Percentiles rank a stretch among this genome's conserved stretches.
These are phyloP conservation scores for Schizopygopsis malacanthus DNA, from an alignment of 2,797 vertebrate species.

Conservation along the genomic window DNA sequence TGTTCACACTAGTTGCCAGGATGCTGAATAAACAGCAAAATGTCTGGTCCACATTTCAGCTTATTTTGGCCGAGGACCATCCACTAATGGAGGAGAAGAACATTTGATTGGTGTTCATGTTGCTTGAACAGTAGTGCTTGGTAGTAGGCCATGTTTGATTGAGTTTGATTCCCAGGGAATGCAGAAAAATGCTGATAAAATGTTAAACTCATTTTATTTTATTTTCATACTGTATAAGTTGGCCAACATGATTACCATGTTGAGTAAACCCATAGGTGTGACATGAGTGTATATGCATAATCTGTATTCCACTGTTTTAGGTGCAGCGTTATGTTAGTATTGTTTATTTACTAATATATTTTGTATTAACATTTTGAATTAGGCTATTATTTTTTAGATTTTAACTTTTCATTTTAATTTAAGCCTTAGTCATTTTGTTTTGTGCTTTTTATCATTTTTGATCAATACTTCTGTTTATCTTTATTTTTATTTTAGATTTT, in stretches of 20 bases:
- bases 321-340: neutral
- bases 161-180: neutral
- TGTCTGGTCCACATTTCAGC: neutral
- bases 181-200: neutral
- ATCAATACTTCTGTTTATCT: neutral
- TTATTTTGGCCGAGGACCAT: neutral
- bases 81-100: slow-evolving; percentile 3
- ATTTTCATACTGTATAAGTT: neutral
- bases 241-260: neutral
- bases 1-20: neutral
- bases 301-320: neutral
- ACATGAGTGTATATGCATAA: neutral
- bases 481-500: neutral
- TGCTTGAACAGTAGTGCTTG: slow-evolving; percentile 50
- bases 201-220: neutral
- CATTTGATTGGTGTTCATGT: neutral
- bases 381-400: neutral
- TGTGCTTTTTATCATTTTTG: neutral
- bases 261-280: neutral
- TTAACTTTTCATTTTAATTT: neutral
- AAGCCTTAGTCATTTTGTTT: neutral
- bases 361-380: neutral
- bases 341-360: neutral
- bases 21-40: neutral
- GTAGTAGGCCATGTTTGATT: neutral